phyloP scores from a whole-genome alignment of 2,888 invertebrate genomes.

The Copidosoma aretas region DNA sequence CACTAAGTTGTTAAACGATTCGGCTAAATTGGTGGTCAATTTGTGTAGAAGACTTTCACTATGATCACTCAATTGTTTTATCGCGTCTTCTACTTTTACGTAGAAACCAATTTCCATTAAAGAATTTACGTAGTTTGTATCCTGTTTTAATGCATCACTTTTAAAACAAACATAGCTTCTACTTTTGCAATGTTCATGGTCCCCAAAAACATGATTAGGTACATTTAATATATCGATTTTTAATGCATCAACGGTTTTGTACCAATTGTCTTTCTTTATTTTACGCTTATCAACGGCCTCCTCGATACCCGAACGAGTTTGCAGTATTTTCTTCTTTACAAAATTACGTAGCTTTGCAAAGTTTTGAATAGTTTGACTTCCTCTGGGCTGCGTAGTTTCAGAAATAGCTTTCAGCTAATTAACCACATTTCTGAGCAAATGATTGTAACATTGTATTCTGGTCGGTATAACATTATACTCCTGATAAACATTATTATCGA shows the following conservation, averaged over 20 bases:
- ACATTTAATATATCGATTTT: constrained; percentile 38
- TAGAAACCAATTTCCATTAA: constrained; percentile 33
- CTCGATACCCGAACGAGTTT: neutral
- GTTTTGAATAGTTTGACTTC: no score
- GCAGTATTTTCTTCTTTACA: neutral
- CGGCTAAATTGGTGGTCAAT: constrained; percentile 19
- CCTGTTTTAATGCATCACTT: neutral
- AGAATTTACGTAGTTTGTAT: constrained; percentile 26
- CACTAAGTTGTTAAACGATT: constrained; percentile 16
- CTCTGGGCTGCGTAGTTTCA: no score
- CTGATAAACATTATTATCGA: constrained; percentile 24
- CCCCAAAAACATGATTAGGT: constrained; percentile 40
- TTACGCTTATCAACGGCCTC: neutral
- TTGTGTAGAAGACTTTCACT: constrained; percentile 39
- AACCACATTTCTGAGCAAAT: no score
- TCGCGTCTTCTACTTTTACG: constrained; percentile 15
- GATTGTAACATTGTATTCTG: neutral
- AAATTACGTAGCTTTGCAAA: constrained; percentile 31
- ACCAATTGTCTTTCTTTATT: neutral
- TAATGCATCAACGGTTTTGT: constrained; percentile 18
- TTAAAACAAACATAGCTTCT: constrained; percentile 3
- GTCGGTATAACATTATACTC: neutral
- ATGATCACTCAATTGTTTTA: constrained; percentile 27
- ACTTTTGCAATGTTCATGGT: constrained; percentile 35
- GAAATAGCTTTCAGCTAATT: no score